Evolutionary conservation across 1,140 invertebrate genomes (phyloP).

Genomic region (Lepidotrigona ventralis): DNA sequence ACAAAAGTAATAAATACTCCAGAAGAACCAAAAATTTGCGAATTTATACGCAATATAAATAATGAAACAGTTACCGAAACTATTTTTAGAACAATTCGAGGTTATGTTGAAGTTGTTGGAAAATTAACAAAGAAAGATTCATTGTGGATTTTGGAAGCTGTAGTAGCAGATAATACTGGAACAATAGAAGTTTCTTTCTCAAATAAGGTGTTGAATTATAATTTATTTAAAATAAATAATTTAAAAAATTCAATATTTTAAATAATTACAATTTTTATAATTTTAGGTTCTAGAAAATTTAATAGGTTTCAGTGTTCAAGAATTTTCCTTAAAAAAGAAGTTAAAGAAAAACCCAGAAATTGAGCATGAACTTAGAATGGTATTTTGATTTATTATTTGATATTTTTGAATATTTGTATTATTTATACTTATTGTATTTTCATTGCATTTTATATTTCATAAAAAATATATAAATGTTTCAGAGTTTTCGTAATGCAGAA

Average conservation of each 20-base stretch:
- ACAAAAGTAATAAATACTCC: neutral
- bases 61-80: slow-evolving; percentile 40
- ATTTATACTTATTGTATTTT: neutral
- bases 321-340: slow-evolving; percentile 72
- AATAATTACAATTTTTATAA: slow-evolving; percentile 4
- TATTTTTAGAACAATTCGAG: slow-evolving; percentile 61
- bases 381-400: slow-evolving; percentile 38
- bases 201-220: slow-evolving; percentile 63
- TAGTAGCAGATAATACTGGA: slow-evolving; percentile 67
- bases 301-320: slow-evolving; percentile 67
- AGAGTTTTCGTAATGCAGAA: slow-evolving; percentile 70
- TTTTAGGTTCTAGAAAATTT: slow-evolving; percentile 71
- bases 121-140: slow-evolving; percentile 62
- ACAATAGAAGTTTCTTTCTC: slow-evolving; percentile 70
- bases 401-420: neutral
- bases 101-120: slow-evolving; percentile 59
- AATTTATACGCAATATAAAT: slow-evolving; percentile 64
- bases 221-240: neutral
- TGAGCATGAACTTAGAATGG: slow-evolving; percentile 65
- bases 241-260: slow-evolving; percentile 5
- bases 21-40: slow-evolving; percentile 53
- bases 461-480: slow-evolving; percentile 29
- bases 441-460: neutral
- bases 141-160: slow-evolving; percentile 68
- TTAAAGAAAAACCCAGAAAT: slow-evolving; percentile 68